Evolutionary conservation across 2,113 vertebrate species (phyloP).

Genomic region (Pseudopipra pipra): DNA sequence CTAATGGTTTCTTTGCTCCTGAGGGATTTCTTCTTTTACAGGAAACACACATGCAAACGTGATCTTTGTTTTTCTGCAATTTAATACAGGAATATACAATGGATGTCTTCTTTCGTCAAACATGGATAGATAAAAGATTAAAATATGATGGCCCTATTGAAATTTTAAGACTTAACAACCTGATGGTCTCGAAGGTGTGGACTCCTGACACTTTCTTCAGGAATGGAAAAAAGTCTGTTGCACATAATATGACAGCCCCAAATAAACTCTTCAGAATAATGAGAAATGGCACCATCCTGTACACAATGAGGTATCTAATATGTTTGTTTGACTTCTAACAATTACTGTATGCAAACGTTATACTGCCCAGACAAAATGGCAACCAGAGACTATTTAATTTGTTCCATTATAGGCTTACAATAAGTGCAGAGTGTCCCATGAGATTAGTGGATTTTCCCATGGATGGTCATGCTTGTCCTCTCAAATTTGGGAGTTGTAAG

Average conservation of each 20-base stretch:
- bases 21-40: slow-evolving; percentile 2
- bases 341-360: slow-evolving; percentile 46
- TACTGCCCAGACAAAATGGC: slow-evolving; percentile 49
- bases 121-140: slow-evolving; percentile 94
- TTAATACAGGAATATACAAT: slow-evolving; percentile 93
- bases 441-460: slow-evolving; percentile 98
- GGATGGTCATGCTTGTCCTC: slow-evolving; percentile 97
- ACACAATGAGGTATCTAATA: slow-evolving; percentile 92
- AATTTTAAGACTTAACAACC: slow-evolving; percentile 95
- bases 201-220: slow-evolving; percentile 99
- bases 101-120: slow-evolving; percentile 99
- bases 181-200: slow-evolving; percentile 99
- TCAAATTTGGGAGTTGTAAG: slow-evolving; percentile 99
- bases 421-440: slow-evolving; percentile 98
- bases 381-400: slow-evolving; percentile 66
- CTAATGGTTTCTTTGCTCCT: slow-evolving; percentile 21
- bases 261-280: slow-evolving; percentile 98
- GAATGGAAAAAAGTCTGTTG: slow-evolving; percentile 96
- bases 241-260: slow-evolving; percentile 98
- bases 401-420: slow-evolving; percentile 87
- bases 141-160: slow-evolving; percentile 94
- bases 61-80: slow-evolving; percentile 41
- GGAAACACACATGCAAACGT: neutral
- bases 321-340: slow-evolving; percentile 14
- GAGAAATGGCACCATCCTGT: slow-evolving; percentile 98